phyloP scores from a whole-genome alignment of 2,113 vertebrate genomes.

The Channa argus region DNA sequence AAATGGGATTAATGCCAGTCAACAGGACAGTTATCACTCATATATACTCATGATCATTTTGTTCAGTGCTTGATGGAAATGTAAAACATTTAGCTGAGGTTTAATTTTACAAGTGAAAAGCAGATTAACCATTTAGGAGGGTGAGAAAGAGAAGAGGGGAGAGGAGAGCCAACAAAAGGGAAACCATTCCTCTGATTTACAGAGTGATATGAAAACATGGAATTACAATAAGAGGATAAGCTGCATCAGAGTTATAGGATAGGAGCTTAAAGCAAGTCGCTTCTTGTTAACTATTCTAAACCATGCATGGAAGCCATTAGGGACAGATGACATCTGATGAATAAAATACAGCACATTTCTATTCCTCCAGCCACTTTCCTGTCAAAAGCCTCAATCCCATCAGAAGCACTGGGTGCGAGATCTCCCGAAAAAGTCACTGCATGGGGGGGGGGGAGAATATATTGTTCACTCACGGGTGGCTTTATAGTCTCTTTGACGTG shows the following conservation, averaged over 20 bases:
- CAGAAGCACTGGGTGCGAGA: constrained; percentile 50
- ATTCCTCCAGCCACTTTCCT: constrained; percentile 59
- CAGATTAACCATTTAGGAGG: constrained; percentile 45
- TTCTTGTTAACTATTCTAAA: constrained; percentile 56
- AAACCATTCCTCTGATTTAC: constrained; percentile 57
- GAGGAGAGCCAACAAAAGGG: neutral
- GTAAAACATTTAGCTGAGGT: neutral
- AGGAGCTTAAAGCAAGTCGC: constrained; percentile 34
- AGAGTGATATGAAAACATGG: constrained; percentile 61
- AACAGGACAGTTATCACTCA: constrained; percentile 1
- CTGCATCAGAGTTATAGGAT: constrained; percentile 33
- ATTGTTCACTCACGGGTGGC: constrained; percentile 69
- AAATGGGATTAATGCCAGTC: neutral
- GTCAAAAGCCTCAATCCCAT: constrained; percentile 65
- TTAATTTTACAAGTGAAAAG: constrained; percentile 59
- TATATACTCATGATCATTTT: neutral
- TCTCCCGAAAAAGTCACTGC: constrained; percentile 29
- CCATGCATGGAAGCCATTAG: constrained; percentile 72
- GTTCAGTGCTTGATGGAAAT: neutral
- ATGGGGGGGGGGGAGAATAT: constrained; percentile 32
- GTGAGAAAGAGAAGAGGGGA: neutral
- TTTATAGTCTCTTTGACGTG: constrained; percentile 72
- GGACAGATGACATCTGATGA: constrained; percentile 54
- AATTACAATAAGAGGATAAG: constrained; percentile 58
- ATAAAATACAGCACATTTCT: constrained; percentile 62